Evolutionary conservation across 2,797 vertebrate species (phyloP).

Genomic region (Poecilia picta): DNA sequence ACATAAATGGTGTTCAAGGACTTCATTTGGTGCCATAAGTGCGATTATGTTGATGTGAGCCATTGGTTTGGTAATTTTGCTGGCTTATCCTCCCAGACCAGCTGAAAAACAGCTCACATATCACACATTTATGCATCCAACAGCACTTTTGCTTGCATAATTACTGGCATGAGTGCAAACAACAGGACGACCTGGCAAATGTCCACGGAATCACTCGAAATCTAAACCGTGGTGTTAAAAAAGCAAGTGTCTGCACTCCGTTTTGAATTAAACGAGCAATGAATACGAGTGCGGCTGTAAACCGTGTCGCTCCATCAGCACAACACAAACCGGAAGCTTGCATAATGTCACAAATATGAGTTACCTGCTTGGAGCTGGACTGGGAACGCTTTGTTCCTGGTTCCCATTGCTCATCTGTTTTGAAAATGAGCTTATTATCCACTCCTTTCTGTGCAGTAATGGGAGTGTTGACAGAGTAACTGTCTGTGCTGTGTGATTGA

Average conservation of each 20-base stretch:
- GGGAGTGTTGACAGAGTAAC: conserved; percentile 53
- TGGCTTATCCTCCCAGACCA: conserved; percentile 31
- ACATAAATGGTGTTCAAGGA: neutral
- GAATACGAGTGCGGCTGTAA: conserved; percentile 29
- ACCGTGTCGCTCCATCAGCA: conserved; percentile 23
- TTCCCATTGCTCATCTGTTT: conserved; percentile 48
- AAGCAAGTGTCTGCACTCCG: conserved; percentile 61
- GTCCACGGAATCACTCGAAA: conserved; percentile 73
- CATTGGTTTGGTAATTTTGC: conserved; percentile 26
- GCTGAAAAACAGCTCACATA: conserved; percentile 44
- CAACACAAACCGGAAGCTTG: conserved; percentile 16
- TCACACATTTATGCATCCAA: conserved; percentile 46
- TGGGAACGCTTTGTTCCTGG: conserved; percentile 35
- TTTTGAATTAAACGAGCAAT: conserved; percentile 57
- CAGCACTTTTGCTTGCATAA: conserved; percentile 65
- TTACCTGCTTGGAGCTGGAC: conserved; percentile 46
- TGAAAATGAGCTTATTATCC: conserved; percentile 50
- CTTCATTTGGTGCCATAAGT: neutral
- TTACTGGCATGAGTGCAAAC: conserved; percentile 65
- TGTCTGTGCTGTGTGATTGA: conserved; percentile 37
- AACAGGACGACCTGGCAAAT: conserved; percentile 62
- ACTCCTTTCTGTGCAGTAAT: conserved; percentile 32
- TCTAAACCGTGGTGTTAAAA: conserved; percentile 61
- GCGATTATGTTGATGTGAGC: conserved; percentile 5
- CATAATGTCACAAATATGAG: conserved; percentile 40